Evolutionary conservation across 2,888 invertebrate genomes (phyloP).

Genomic region (Drepana falcataria): DNA sequence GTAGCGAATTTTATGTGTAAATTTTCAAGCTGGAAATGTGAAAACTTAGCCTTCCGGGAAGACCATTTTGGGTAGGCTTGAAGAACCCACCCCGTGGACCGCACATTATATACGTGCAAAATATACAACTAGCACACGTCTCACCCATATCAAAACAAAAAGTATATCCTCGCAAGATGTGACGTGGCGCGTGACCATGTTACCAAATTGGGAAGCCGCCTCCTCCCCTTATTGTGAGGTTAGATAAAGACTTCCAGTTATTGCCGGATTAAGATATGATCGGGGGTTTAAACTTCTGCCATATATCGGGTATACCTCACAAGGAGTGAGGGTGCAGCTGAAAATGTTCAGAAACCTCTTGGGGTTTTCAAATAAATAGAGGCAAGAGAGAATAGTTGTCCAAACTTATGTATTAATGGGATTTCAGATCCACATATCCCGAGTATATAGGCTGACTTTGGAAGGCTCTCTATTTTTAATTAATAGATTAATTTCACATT

Average conservation of each 20-base stretch:
- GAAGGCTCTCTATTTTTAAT: too few relatives aligned
- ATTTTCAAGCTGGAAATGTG: too few relatives aligned
- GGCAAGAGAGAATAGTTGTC: too few relatives aligned
- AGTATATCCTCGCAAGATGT: constrained; percentile 43
- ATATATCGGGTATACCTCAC: constrained; percentile 9
- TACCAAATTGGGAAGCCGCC: constrained; percentile 23
- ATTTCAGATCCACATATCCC: too few relatives aligned
- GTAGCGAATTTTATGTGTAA: too few relatives aligned
- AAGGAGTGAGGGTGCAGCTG: background rate
- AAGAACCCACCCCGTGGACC: background rate
- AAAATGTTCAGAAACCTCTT: background rate
- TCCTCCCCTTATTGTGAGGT: constrained; percentile 19
- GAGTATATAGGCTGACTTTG: too few relatives aligned
- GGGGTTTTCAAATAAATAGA: too few relatives aligned
- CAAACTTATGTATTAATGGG: too few relatives aligned
- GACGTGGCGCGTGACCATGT: constrained; percentile 51
- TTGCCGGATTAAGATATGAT: constrained; percentile 56
- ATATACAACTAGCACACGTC: background rate
- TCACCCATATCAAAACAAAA: constrained; percentile 34
- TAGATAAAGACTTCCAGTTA: constrained; percentile 46
- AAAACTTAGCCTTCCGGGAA: too few relatives aligned
- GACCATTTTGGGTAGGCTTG: too few relatives aligned
- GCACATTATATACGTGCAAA: background rate
- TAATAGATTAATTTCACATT: too few relatives aligned
- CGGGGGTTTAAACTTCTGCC: constrained; percentile 35